Base-by-base conservation (phyloP, 2,888 invertebrate genomes). In the Polia nebulosa region DNA sequence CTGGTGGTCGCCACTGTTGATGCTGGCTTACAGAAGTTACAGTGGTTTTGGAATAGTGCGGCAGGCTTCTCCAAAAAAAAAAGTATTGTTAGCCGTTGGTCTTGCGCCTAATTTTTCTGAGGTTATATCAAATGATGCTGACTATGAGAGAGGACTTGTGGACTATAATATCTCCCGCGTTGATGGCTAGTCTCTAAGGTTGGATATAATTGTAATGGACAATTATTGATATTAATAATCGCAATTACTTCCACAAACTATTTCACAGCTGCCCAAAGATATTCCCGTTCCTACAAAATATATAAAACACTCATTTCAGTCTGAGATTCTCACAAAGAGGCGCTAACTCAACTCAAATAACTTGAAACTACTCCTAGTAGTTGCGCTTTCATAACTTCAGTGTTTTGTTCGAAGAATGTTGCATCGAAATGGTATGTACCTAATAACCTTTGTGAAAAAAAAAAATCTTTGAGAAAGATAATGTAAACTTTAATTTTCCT, bases 261-360 rank as follows among this genome's bases (percentile, higher is more conserved):
- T 17, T 27, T 49, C 2, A 4, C 17, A 49, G 49, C 7, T 13
- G 13, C 17, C 25, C n/a, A n/a, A 25, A 17, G 36, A 47, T 17
- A 61, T 27, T 22, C 3, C 13, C 8, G 4, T 7, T 67, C 11
- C 11, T 13, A 36, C 17, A 11, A 53, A 34, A 66, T 52, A 15
- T 52, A 25, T 22, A 36, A 27, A 45, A 53, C 36, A 36, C 41
- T 66, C 36, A 53, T 67, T 55, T 47, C 11, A 1, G n/a, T 45
- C 17, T 22, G 25, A 68, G 29, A 53, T 5, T 11, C n/a, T 39
- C 47, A 34, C 36, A 56, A 56, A 55, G 32, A 69, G 32, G 17
- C 67, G 49, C 32, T 41, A 70, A 68, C 70, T 58, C 49, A 29
- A 51, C 25, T 34, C 49, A 27, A 71, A 71, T 60, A 59, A 59